A percentile compares a stretch with the other conserved stretches of the same genome.
Conservation (phyloP, 2,888 invertebrate species). For the Protophormia terraenovae region DNA sequence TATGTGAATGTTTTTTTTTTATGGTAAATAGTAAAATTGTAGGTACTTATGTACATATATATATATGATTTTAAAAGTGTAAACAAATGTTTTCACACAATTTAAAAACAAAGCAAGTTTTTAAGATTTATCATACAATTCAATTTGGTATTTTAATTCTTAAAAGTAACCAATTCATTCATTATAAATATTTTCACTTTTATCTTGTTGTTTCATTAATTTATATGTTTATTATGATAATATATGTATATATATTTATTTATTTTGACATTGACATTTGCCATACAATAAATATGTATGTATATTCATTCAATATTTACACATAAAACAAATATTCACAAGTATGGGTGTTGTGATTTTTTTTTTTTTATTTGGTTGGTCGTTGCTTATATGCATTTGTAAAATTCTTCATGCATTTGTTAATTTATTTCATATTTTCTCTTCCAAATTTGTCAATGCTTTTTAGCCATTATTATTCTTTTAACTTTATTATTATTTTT, state of each 20-base stretch:
- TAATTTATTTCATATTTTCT: not conserved
- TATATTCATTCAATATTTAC: not conserved
- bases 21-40: not conserved
- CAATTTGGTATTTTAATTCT: slow-evolving; percentile 18
- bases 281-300: slow-evolving; percentile 6
- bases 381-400: not conserved
- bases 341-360: not conserved
- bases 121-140: not conserved
- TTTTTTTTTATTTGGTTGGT: not conserved
- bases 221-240: slow-evolving; percentile 3
- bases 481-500: too few species aligned
- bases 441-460: too few species aligned
- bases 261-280: slow-evolving; percentile 49
- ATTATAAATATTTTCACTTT: slow-evolving; percentile 44
- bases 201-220: slow-evolving; percentile 12
- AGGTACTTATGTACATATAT: not conserved
- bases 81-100: slow-evolving; percentile 9
- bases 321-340: not conserved
- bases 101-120: not conserved
- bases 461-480: too few species aligned
- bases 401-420: not conserved
- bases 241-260: slow-evolving; percentile 19
- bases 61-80: too few species aligned
- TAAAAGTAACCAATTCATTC: not conserved
- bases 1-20: not conserved